Evolutionary conservation across 2,113 vertebrate species (phyloP).

Genomic region (Brachyhypopomus occidentalis): DNA sequence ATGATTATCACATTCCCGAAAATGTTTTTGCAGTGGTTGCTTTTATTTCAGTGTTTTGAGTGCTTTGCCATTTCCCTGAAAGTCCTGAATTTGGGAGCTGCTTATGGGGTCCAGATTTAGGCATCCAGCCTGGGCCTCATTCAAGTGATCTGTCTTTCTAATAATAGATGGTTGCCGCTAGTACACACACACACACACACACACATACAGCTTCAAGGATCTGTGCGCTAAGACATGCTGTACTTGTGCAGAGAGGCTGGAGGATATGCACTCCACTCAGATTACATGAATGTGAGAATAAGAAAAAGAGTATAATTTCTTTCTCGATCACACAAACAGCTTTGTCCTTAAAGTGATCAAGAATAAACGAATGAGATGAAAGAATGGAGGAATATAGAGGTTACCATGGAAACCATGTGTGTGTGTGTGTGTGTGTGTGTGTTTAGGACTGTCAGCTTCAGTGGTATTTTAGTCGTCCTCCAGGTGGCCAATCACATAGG

Average conservation of each 20-base stretch:
- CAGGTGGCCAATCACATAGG: constrained; percentile 70
- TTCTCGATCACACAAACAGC: not conserved
- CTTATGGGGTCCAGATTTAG: constrained; percentile 41
- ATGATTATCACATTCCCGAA: too few relatives aligned
- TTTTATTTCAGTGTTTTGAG: constrained; percentile 9
- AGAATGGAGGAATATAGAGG: constrained; percentile 52
- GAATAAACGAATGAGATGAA: constrained; percentile 46
- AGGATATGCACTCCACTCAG: constrained; percentile 29
- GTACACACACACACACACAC: constrained; percentile 62
- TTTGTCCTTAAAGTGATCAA: constrained; percentile 32
- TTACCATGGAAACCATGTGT: constrained; percentile 54
- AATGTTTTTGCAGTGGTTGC: not conserved
- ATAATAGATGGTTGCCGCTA: constrained; percentile 61
- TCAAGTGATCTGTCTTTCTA: constrained; percentile 57
- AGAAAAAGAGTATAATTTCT: constrained; percentile 41
- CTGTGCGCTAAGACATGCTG: constrained; percentile 53
- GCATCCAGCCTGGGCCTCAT: constrained; percentile 46
- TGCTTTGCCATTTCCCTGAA: constrained; percentile 31
- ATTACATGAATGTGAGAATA: constrained; percentile 49
- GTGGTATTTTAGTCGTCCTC: constrained; percentile 72
- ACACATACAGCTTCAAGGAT: constrained; percentile 34
- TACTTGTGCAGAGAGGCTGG: constrained; percentile 43
- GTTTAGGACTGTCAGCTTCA: constrained; percentile 69
- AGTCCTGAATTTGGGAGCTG: constrained; percentile 31
- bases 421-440: constrained; percentile 32